phyloP scores from a whole-genome alignment of 2,113 vertebrate genomes.

The Pogona vitticeps region DNA sequence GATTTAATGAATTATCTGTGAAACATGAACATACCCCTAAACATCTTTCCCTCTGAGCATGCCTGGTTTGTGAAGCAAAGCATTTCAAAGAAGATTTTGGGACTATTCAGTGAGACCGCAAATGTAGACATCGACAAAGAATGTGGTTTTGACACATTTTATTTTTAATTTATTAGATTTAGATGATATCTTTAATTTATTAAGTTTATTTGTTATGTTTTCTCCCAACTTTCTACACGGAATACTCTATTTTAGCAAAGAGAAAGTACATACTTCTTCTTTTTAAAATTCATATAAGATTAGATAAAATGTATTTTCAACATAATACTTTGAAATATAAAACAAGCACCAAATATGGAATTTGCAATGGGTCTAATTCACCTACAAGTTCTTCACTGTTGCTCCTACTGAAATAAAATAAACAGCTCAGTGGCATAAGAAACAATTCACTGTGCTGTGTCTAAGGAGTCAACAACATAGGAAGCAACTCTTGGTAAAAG shows the following conservation, averaged over 20 bases:
- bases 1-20: constrained; percentile 7
- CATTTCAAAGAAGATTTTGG: constrained; percentile 4
- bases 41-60: not conserved
- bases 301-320: not conserved
- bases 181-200: not conserved
- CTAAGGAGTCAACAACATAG: not conserved
- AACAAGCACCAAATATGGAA: not conserved
- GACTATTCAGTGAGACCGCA: too few species aligned
- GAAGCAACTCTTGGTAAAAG: not conserved
- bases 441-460: not conserved
- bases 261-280: not conserved
- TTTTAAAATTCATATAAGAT: not conserved
- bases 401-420: not conserved
- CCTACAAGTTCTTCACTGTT: not conserved
- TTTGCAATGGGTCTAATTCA: not conserved
- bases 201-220: not conserved
- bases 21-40: not conserved
- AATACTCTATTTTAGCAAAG: not conserved
- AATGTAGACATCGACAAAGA: not conserved
- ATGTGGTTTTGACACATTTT: not conserved
- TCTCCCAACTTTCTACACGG: too few species aligned
- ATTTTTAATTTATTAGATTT: not conserved
- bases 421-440: not conserved
- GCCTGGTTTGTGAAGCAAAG: constrained; percentile 7
- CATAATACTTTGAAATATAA: not conserved